Percentiles rank a stretch among this genome's conserved stretches.
Conservation (phyloP, 2,888 invertebrate species). For the Gymnoscelis rufifasciata region DNA sequence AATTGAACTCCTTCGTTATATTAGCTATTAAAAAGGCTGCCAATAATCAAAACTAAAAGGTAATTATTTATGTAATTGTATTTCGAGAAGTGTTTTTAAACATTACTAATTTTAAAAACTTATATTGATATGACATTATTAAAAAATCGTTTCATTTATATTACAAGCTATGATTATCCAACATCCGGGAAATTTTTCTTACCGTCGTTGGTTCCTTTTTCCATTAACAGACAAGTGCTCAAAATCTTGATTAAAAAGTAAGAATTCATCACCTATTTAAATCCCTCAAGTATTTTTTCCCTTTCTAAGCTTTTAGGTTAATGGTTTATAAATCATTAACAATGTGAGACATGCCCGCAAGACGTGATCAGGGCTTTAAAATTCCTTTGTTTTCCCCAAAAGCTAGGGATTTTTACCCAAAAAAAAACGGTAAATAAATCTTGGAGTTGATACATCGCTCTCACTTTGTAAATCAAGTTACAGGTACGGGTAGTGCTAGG, state of each 20-base stretch:
- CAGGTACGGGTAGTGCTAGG: slow-evolving; percentile 11
- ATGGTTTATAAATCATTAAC: slow-evolving; percentile 65
- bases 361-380: slow-evolving; percentile 41
- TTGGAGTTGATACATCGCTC: slow-evolving; percentile 22
- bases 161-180: too few relatives aligned
- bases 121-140: too few relatives aligned
- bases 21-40: too few relatives aligned
- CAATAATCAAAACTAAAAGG: too few relatives aligned
- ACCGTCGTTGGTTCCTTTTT: background rate
- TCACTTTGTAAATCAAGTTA: slow-evolving; percentile 25
- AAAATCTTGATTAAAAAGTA: slow-evolving; percentile 19
- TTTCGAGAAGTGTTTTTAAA: too few relatives aligned
- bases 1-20: too few relatives aligned
- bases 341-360: slow-evolving; percentile 48
- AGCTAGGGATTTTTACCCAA: slow-evolving; percentile 29
- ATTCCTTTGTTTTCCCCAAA: slow-evolving; percentile 23
- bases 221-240: background rate
- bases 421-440: slow-evolving; percentile 33
- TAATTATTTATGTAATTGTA: too few relatives aligned
- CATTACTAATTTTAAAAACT: too few relatives aligned
- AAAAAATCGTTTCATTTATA: too few relatives aligned
- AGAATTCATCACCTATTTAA: slow-evolving; percentile 38
- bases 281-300: slow-evolving; percentile 40
- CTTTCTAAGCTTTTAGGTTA: slow-evolving; percentile 56
- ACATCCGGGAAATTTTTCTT: too few relatives aligned